Evolutionary conservation across 2,113 vertebrate genomes (phyloP).

Genomic region (Mastomys coucha): DNA sequence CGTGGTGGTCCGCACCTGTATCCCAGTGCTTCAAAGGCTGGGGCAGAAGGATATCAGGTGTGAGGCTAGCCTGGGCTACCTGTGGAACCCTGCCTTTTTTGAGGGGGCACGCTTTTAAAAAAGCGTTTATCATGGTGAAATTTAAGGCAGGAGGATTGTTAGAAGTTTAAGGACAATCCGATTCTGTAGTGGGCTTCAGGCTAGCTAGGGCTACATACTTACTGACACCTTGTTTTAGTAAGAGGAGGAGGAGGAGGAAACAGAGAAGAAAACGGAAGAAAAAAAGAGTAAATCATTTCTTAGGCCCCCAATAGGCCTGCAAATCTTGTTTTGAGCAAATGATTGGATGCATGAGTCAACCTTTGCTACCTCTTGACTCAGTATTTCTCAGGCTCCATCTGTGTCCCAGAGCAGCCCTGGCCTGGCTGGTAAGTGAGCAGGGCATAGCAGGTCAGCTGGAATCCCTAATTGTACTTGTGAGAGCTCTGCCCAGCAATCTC

Average conservation of each 20-base stretch:
- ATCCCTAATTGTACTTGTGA: neutral
- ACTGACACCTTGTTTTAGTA: neutral
- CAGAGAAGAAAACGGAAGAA: too few relatives aligned
- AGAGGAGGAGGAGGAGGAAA: neutral
- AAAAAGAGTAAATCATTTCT: constrained; percentile 22
- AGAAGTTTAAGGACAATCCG: neutral
- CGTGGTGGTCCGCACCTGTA: neutral
- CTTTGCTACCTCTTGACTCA: neutral
- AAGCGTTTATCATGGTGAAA: neutral
- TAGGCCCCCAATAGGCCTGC: neutral
- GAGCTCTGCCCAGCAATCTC: neutral
- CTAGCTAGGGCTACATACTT: neutral
- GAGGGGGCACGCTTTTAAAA: neutral
- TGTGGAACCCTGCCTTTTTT: neutral
- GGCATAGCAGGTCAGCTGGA: neutral
- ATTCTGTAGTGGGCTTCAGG: neutral
- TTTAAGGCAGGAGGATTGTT: neutral
- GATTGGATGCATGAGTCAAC: neutral
- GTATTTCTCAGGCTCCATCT: neutral
- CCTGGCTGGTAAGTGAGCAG: neutral
- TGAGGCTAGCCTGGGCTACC: neutral
- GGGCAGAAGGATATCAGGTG: neutral
- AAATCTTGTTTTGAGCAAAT: constrained; percentile 24
- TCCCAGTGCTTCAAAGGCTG: neutral
- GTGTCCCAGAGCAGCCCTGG: neutral